Conservation (phyloP, 2,888 invertebrate genomes). For the Apocheima hispidaria region DNA sequence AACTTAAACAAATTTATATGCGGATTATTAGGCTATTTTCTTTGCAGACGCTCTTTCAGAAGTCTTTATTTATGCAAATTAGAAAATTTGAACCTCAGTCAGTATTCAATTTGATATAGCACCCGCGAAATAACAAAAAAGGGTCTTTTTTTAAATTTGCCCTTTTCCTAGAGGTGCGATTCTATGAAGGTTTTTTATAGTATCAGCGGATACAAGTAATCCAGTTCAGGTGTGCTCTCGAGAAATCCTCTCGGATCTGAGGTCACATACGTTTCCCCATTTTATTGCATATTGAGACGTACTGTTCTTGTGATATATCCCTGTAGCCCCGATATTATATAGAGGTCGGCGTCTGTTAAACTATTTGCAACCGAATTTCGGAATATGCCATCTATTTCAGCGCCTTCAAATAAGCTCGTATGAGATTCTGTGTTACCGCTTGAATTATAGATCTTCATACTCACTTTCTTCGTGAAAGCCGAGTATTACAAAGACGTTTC, state of each 20-base stretch:
- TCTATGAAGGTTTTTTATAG: slow-evolving; percentile 77
- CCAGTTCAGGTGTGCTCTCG: slow-evolving; percentile 81
- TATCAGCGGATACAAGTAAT: slow-evolving; percentile 76
- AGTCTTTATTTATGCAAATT: slow-evolving; percentile 32
- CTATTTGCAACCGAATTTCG: slow-evolving; percentile 61
- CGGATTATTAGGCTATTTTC: not conserved
- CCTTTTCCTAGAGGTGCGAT: slow-evolving; percentile 70
- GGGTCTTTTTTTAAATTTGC: slow-evolving; percentile 73
- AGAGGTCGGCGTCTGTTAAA: slow-evolving; percentile 63
- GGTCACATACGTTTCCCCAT: slow-evolving; percentile 76
- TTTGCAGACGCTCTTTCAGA: not conserved
- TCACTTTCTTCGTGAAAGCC: slow-evolving; percentile 5
- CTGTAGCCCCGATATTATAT: slow-evolving; percentile 62
- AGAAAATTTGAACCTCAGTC: slow-evolving; percentile 62
- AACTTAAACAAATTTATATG: slow-evolving; percentile 3
- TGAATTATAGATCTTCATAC: slow-evolving; percentile 11
- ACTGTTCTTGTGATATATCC: slow-evolving; percentile 76
- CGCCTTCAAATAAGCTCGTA: slow-evolving; percentile 22
- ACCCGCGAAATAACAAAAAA: slow-evolving; percentile 62
- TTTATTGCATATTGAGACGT: slow-evolving; percentile 85
- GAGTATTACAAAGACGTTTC: not conserved
- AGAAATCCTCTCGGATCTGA: slow-evolving; percentile 76
- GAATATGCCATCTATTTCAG: slow-evolving; percentile 47
- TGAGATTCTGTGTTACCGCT: slow-evolving; percentile 8
- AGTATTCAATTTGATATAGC: slow-evolving; percentile 68